phyloP scores from a whole-genome alignment of 2,797 vertebrate species.

The Onychomys leucogaster region DNA sequence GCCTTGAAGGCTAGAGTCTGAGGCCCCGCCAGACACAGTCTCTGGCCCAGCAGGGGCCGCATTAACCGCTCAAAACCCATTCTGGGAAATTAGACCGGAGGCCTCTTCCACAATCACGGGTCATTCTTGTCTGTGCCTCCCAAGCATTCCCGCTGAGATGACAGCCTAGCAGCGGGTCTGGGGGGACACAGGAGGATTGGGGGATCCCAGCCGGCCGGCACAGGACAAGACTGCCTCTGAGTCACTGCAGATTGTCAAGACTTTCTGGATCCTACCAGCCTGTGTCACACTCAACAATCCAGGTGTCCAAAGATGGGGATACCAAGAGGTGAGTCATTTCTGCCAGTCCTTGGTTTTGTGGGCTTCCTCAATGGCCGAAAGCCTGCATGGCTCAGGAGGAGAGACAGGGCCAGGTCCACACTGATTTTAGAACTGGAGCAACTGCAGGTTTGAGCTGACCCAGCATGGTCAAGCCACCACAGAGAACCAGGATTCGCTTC shows the following conservation, averaged over 20 bases:
- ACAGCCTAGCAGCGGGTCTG: conserved; percentile 83
- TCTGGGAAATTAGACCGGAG: conserved; percentile 89
- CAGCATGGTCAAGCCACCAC: not conserved
- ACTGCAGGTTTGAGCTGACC: not conserved
- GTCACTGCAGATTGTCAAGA: not conserved
- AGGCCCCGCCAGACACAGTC: conserved; percentile 87
- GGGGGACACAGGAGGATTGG: conserved; percentile 38
- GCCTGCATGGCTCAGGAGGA: not conserved
- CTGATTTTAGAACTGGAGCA: not conserved
- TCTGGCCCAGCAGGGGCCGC: conserved; percentile 87
- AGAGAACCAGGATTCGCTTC: not conserved
- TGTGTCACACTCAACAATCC: not conserved
- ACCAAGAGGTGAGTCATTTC: not conserved
- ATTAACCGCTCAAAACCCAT: conserved; percentile 90
- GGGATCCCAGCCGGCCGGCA: conserved; percentile 77
- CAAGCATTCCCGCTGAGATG: conserved; percentile 86
- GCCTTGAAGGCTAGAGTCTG: conserved; percentile 70
- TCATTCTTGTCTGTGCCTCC: conserved; percentile 87
- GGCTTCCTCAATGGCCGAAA: not conserved
- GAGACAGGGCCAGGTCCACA: not conserved
- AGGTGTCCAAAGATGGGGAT: not conserved
- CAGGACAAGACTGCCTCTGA: not conserved
- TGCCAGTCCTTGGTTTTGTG: not conserved
- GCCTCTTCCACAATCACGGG: conserved; percentile 88
- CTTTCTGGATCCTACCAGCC: not conserved